These are phyloP conservation scores for Clistopyga incitator DNA, from an alignment of 2,888 invertebrate species.

Conservation along the genomic window DNA sequence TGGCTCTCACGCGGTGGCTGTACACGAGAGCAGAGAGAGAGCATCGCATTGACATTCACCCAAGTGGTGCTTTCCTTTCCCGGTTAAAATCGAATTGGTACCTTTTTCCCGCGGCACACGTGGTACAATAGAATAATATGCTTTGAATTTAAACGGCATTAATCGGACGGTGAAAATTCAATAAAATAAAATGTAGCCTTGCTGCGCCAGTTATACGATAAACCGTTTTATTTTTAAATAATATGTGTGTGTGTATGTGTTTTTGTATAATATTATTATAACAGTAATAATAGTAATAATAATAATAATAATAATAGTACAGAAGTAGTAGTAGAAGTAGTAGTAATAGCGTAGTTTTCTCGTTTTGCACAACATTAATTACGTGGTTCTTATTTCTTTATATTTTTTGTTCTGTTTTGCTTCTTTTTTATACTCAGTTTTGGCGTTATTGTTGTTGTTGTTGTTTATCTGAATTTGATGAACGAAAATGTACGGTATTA, in stretches of 20 bases:
- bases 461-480: conserved; percentile 45
- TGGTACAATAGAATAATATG: not conserved
- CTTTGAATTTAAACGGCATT: not conserved
- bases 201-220: conserved; percentile 70
- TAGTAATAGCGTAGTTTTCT: conserved; percentile 64
- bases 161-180: not conserved
- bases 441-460: conserved; percentile 18
- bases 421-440: not conserved
- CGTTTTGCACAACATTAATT: conserved; percentile 64
- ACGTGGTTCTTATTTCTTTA: conserved; percentile 46
- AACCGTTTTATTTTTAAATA: conserved; percentile 79
- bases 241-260: conserved; percentile 75
- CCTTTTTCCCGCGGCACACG: not conserved
- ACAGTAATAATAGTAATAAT: conserved; percentile 66
- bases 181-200: conserved; percentile 26
- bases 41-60: conserved; percentile 23
- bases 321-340: conserved; percentile 63
- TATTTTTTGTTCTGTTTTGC: not conserved
- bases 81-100: conserved; percentile 26
- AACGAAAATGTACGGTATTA: conserved; percentile 60
- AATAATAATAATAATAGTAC: conserved; percentile 63
- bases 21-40: not conserved
- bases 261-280: conserved; percentile 75
- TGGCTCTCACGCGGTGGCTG: conserved; percentile 2
- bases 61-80: conserved; percentile 17